phyloP scores from a whole-genome alignment of 2,888 invertebrate species.

The Vesta saturnalis region DNA sequence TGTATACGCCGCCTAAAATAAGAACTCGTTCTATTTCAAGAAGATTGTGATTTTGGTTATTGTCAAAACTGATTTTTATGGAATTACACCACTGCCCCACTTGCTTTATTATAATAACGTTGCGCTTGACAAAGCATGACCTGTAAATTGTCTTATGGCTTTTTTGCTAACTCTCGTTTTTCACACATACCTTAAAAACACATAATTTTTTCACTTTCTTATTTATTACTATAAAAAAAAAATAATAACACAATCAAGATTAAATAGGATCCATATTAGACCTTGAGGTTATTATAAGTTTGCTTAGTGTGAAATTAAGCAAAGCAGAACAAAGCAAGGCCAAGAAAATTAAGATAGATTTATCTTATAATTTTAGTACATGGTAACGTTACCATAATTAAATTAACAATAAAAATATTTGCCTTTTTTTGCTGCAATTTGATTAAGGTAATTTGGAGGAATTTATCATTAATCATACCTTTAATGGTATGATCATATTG shows the following conservation, averaged over 20 bases:
- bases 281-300: neutral
- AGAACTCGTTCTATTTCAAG: neutral
- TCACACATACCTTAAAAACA: slow-evolving; percentile 4
- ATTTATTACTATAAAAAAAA: neutral
- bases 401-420: too few relatives aligned
- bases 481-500: neutral
- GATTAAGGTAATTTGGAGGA: neutral
- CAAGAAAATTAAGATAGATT: neutral
- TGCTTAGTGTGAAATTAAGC: neutral
- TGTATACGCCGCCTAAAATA: neutral
- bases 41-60: neutral
- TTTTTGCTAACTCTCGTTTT: slow-evolving; percentile 21
- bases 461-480: neutral
- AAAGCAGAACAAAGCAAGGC: slow-evolving; percentile 1
- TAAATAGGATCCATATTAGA: neutral
- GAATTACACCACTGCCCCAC: slow-evolving; percentile 31
- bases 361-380: slow-evolving; percentile 1
- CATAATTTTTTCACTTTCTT: neutral
- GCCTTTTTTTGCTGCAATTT: neutral
- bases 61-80: slow-evolving; percentile 10
- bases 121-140: slow-evolving; percentile 25
- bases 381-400: neutral
- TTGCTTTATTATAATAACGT: slow-evolving; percentile 22
- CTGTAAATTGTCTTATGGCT: slow-evolving; percentile 14
- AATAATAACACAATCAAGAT: neutral